phyloP scores from a whole-genome alignment of 2,113 vertebrate species.

The Trichomycterus rosablanca region DNA sequence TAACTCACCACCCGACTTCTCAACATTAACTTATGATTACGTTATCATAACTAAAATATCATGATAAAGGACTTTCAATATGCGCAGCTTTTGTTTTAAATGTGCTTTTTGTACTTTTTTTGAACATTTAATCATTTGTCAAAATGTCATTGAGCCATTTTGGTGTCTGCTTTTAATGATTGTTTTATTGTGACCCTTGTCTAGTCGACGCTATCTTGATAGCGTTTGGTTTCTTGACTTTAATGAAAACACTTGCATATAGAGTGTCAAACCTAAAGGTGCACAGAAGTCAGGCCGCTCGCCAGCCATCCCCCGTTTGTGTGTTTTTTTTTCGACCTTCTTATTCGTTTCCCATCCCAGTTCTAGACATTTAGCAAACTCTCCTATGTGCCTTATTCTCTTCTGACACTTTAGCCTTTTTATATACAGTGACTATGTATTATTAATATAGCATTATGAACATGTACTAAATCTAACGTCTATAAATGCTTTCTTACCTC shows the following conservation, averaged over 20 bases:
- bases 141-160: slow-evolving; percentile 57
- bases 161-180: slow-evolving; percentile 15
- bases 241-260: background rate
- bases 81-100: slow-evolving; percentile 26
- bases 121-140: slow-evolving; percentile 49
- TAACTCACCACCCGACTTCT: background rate
- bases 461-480: slow-evolving; percentile 18
- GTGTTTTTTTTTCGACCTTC: background rate
- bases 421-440: slow-evolving; percentile 4
- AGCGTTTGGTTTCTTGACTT: background rate
- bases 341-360: background rate
- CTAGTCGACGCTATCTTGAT: background rate
- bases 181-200: background rate
- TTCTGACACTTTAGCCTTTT: slow-evolving; percentile 15
- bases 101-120: slow-evolving; percentile 42
- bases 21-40: slow-evolving; percentile 23
- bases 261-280: slow-evolving; percentile 2
- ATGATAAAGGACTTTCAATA: slow-evolving; percentile 33
- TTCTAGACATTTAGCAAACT: background rate
- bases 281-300: background rate
- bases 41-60: slow-evolving; percentile 34
- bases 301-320: background rate
- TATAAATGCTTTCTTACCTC: slow-evolving; percentile 20
- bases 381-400: slow-evolving; percentile 20
- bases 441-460: slow-evolving; percentile 28